Evolutionary conservation across 23 tunicate species (phyloP), one percentile per base, ranked within the genome.

Genomic region (Halocynthia roretzi): DNA sequence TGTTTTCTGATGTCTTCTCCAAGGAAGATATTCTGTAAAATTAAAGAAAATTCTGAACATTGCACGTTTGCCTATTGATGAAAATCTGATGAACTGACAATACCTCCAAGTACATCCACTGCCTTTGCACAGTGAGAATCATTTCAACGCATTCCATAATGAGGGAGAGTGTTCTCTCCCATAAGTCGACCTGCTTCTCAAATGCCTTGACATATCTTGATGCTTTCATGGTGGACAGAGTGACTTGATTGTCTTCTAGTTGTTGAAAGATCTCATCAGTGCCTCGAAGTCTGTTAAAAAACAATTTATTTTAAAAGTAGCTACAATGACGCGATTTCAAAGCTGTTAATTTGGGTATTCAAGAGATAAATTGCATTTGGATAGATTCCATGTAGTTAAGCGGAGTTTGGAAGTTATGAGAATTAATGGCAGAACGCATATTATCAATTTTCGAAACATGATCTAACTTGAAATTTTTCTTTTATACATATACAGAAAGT

Each of bases 1-100:
- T 95, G 99, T 75, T 95, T 95, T 44, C 99, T 91, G 44, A 95
- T 95, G 63, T 95, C 99, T 70, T 95, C 99, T 18, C 99, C 99
- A 5, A 95, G 73, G 71, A 95, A 95, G 55, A 95, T 95, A 79
- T 88, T 88, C 91, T 91, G 54, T 11, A 53, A 53, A 74, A 51
- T 40, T 19, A 31, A n/a, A 15, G n/a, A n/a, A 60, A 60, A 60
- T 60, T 58, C 63, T 58, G 17, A 58, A 14, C 15, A n/a, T 14
- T 58, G 63, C 2, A 14, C n/a, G 63, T 1, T 58, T 4, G 63
- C n/a, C 4, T 58, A 58, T 58, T n/a, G 63, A 58, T 14, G 17
- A 58, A 58, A 58, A 58, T 58, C n/a, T 58, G 5, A 58, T 58
- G 63, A 58, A 58, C n/a, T 14, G n/a, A 14, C 15, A 58, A 58